These are phyloP conservation scores for Drosophila micromelanica DNA, from an alignment of 1,140 invertebrate species.

Conservation along the genomic window DNA sequence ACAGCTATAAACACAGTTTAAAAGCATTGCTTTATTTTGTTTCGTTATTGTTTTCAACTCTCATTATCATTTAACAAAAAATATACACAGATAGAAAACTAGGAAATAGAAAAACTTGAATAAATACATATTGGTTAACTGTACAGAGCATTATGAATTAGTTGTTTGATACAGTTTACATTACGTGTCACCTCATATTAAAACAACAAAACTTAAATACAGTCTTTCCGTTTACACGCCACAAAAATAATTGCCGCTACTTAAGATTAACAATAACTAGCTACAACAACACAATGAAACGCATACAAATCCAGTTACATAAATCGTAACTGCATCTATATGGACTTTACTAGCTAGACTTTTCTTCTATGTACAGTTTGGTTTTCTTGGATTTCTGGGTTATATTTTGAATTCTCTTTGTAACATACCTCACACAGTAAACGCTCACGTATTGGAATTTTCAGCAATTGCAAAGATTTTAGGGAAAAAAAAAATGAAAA, in stretches of 20 bases:
- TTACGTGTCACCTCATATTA: slow-evolving; percentile 43
- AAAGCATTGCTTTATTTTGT: slow-evolving; percentile 50
- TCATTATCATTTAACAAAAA: slow-evolving; percentile 61
- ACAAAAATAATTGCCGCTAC: slow-evolving; percentile 81
- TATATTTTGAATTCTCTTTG: neutral
- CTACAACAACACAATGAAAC: slow-evolving; percentile 43
- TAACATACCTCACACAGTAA: neutral
- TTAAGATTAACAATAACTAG: slow-evolving; percentile 67
- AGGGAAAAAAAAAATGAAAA: neutral
- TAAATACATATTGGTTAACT: slow-evolving; percentile 58
- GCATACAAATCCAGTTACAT: neutral
- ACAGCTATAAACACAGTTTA: neutral
- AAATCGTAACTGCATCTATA: neutral
- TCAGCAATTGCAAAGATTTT: no score
- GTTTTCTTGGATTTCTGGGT: slow-evolving; percentile 7
- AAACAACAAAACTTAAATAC: slow-evolving; percentile 80
- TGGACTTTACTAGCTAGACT: slow-evolving; percentile 4
- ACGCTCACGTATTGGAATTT: neutral
- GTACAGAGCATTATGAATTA: slow-evolving; percentile 45
- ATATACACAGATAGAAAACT: slow-evolving; percentile 67
- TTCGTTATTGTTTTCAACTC: slow-evolving; percentile 45
- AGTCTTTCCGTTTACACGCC: slow-evolving; percentile 79
- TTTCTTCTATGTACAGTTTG: slow-evolving; percentile 20
- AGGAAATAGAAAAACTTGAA: slow-evolving; percentile 59
- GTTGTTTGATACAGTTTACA: slow-evolving; percentile 24